Evolutionary conservation across 1,140 invertebrate species (phyloP).

Genomic region (Drosophila kurseongensis): DNA sequence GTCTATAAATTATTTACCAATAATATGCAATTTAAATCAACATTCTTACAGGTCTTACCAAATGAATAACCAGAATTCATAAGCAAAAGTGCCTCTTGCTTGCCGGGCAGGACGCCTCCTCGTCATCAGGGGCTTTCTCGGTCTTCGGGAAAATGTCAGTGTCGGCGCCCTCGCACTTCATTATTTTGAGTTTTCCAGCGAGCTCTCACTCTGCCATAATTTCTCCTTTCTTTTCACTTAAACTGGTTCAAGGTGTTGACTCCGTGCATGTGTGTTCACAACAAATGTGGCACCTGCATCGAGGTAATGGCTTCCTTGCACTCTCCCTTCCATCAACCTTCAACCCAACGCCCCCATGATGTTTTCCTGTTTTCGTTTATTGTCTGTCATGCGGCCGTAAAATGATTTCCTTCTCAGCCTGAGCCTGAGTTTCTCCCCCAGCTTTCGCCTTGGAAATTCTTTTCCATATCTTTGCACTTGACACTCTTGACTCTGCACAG

Average conservation of each 20-base stretch:
- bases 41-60: too few species aligned
- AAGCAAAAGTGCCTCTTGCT: conserved; percentile 22
- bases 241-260: conserved; percentile 82
- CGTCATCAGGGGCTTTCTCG: conserved; percentile 18
- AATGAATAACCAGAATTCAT: too few species aligned
- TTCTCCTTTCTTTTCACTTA: conserved; percentile 55
- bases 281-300: conserved; percentile 33
- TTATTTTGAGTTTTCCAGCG: conserved; percentile 73
- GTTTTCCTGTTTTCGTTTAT: conserved; percentile 56
- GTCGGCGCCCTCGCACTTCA: conserved; percentile 69
- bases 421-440: not conserved
- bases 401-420: conserved; percentile 72
- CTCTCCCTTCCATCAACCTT: conserved; percentile 44
- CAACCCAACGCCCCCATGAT: conserved; percentile 9
- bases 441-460: conserved; percentile 45
- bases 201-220: conserved; percentile 45
- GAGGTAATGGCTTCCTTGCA: conserved; percentile 65
- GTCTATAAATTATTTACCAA: too few species aligned
- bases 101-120: conserved; percentile 26
- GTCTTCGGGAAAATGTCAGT: conserved; percentile 42
- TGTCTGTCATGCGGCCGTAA: conserved; percentile 77
- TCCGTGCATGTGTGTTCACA: conserved; percentile 55
- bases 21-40: too few species aligned
- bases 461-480: conserved; percentile 73
- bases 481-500: conserved; percentile 62